Percentiles rank a stretch among this genome's conserved stretches.
phyloP scores from a whole-genome alignment of 1,140 invertebrate genomes.

The Drosophila pruinosa region DNA sequence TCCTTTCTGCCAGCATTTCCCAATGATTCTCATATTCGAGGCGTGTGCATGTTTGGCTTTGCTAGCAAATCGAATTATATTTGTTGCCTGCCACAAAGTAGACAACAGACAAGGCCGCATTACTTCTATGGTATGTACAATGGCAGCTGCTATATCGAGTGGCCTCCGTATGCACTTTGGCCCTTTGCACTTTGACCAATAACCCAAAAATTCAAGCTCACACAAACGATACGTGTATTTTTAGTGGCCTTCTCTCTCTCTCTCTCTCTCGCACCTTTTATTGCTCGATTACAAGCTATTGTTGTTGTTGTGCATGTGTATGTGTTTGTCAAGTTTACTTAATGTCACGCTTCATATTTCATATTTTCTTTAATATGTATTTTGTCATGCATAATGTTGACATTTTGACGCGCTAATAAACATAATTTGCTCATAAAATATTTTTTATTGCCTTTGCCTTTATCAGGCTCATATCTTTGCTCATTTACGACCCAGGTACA shows the following conservation, averaged over 20 bases:
- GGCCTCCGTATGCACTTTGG: slow-evolving; percentile 26
- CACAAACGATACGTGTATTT: background rate
- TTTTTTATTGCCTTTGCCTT: slow-evolving; percentile 65
- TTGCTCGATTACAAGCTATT: slow-evolving; percentile 6
- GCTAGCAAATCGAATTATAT: slow-evolving; percentile 74
- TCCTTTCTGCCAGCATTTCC: slow-evolving; percentile 38
- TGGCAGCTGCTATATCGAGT: slow-evolving; percentile 35
- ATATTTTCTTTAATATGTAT: slow-evolving; percentile 63
- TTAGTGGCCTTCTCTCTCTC: background rate
- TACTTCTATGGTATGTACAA: too few species aligned
- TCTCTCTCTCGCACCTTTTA: slow-evolving; percentile 39
- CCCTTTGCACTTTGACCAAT: slow-evolving; percentile 57
- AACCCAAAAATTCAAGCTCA: slow-evolving; percentile 2
- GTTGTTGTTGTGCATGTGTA: background rate
- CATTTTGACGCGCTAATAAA: slow-evolving; percentile 80
- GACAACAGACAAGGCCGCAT: slow-evolving; percentile 53
- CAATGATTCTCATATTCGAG: slow-evolving; percentile 70
- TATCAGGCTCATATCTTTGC: slow-evolving; percentile 49
- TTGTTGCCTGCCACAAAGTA: slow-evolving; percentile 69
- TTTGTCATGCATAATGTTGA: slow-evolving; percentile 74
- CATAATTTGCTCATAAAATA: slow-evolving; percentile 79
- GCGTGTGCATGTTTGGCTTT: slow-evolving; percentile 42
- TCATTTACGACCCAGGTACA: slow-evolving; percentile 37
- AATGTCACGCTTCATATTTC: slow-evolving; percentile 58
- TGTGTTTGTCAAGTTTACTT: slow-evolving; percentile 11